Conservation (phyloP, 2,888 invertebrate species). For the Nomada lathburiana region DNA sequence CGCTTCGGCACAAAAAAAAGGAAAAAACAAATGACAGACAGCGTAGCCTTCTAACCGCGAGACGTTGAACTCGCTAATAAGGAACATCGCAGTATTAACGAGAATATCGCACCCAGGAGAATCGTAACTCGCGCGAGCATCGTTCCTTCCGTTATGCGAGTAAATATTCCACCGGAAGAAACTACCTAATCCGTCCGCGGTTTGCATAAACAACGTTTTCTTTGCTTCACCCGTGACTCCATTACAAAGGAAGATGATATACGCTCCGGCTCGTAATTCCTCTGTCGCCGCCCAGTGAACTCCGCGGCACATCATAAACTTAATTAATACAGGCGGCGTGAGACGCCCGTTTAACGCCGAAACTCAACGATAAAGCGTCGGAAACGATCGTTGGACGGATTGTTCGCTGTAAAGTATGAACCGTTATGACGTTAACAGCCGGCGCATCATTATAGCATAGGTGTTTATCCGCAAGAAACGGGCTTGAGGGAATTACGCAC, state of each 20-base stretch:
- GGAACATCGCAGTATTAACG: conserved; percentile 8
- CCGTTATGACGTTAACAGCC: background rate
- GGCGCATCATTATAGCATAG: background rate
- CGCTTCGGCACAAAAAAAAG: background rate
- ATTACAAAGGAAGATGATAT: background rate
- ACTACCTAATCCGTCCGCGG: conserved; percentile 25
- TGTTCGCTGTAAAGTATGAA: background rate
- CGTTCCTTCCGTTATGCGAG: conserved; percentile 32
- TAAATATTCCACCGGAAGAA: conserved; percentile 32
- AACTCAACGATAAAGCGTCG: conserved; percentile 29
- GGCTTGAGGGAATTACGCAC: background rate
- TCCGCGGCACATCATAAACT: conserved; percentile 35
- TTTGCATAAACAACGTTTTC: conserved; percentile 50
- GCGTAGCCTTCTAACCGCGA: background rate
- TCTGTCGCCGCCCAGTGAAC: background rate
- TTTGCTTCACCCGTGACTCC: conserved; percentile 21
- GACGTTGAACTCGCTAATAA: conserved; percentile 22
- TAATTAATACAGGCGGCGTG: conserved; percentile 52
- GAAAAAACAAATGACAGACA: background rate
- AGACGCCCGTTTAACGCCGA: conserved; percentile 20
- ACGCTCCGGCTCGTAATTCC: conserved; percentile 16
- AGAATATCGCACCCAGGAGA: conserved; percentile 25
- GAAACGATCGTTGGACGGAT: conserved; percentile 29
- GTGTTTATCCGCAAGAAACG: background rate
- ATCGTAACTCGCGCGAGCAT: background rate